Conservation (phyloP, 2,797 vertebrate species). For the Odontamblyopus lacepedii region DNA sequence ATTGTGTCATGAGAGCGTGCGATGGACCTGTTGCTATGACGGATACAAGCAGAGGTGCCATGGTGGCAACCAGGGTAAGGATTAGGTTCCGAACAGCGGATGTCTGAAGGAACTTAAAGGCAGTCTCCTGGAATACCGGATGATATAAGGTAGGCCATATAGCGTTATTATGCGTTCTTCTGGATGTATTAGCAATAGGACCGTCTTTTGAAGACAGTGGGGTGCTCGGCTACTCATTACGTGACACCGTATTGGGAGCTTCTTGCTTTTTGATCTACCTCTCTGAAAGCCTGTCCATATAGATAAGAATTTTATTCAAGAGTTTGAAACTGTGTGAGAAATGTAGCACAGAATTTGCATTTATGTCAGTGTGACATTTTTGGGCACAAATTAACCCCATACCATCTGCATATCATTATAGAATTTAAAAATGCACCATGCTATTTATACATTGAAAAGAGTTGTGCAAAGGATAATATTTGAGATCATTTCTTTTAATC, state of each 20-base stretch:
- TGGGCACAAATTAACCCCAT: neutral
- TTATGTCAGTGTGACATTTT: neutral
- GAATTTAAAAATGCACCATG: neutral
- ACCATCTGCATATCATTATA: neutral
- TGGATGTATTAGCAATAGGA: neutral
- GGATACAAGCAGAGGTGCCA: conserved; percentile 26
- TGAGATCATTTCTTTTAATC: neutral
- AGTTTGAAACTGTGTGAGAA: neutral
- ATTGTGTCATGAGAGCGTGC: conserved; percentile 31
- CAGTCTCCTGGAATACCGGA: conserved; percentile 50
- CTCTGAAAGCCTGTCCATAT: neutral
- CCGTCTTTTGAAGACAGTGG: neutral
- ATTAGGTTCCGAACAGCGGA: conserved; percentile 59
- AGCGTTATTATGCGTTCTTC: neutral
- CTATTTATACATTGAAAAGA: neutral
- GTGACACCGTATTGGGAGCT: neutral
- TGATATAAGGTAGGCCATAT: conserved; percentile 71
- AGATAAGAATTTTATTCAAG: neutral
- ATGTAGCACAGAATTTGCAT: neutral
- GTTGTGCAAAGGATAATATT: neutral
- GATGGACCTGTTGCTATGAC: conserved; percentile 27
- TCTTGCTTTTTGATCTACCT: neutral
- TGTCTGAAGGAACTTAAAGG: conserved; percentile 57
- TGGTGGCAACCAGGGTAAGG: conserved; percentile 50
- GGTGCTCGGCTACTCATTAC: neutral